These are phyloP conservation scores for Mustela nigripes DNA, from an alignment of 2,113 vertebrate species.

Conservation along the genomic window DNA sequence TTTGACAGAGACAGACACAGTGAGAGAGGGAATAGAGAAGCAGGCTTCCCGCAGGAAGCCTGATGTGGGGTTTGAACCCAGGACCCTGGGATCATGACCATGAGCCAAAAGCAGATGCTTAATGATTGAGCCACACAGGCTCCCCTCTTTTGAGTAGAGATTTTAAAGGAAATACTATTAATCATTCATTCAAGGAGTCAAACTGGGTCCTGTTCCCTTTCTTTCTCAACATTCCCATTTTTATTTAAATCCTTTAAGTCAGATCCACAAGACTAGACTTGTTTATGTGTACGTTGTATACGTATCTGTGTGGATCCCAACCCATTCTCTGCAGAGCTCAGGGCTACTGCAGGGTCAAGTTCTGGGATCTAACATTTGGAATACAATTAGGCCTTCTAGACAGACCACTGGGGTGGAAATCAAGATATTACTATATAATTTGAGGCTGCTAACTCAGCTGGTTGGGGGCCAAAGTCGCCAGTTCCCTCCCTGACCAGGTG, in stretches of 20 bases:
- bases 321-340: neutral
- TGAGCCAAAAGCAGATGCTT: too few relatives aligned
- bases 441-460: neutral
- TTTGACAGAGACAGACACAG: too few relatives aligned
- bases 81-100: too few relatives aligned
- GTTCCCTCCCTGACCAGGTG: neutral
- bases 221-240: neutral
- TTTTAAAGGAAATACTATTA: neutral
- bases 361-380: neutral
- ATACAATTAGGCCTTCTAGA: neutral
- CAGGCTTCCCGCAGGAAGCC: too few relatives aligned
- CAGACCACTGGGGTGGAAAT: neutral
- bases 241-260: neutral
- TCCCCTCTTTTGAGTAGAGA: neutral
- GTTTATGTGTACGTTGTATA: neutral
- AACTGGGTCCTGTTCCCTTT: too few relatives aligned
- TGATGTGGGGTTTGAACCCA: too few relatives aligned
- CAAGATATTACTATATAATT: neutral
- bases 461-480: neutral
- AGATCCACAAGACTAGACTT: neutral
- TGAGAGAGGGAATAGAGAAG: too few relatives aligned
- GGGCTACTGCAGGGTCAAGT: neutral
- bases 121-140: too few relatives aligned
- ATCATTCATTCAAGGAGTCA: too few relatives aligned
- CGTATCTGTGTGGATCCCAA: too few relatives aligned